Evolutionary conservation across 2,797 vertebrate genomes (phyloP), one percentile per base, ranked within the genome.

Genomic region (Myotis planiceps): DNA sequence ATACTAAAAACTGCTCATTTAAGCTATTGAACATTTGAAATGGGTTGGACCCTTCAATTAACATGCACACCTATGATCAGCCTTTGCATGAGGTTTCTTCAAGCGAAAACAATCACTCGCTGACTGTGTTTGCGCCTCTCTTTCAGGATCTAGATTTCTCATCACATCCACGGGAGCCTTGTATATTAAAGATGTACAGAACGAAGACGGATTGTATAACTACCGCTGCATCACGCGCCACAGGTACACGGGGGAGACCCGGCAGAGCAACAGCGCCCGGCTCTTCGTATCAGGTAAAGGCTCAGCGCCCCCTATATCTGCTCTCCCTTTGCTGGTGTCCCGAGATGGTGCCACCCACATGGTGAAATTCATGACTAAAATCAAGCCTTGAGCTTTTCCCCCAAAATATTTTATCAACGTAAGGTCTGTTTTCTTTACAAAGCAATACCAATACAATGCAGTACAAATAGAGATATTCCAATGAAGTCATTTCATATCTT

Each of bases 151-250:
- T 99, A 99, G 99, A 99, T 99, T 99, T 99, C 99, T 99, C 99
- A 99, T 99, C 98, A 99, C 99, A 99, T 99, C 99, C 99, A 99
- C 99, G 90, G 99, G 99, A 99, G 99, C 99, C 99, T 99, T 99
- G 99, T 99, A 99, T 98, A 99, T 99, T 99, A 98, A 99, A 99
- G 99, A 99, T 95, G 99, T 99, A 98, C 99, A 99, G 99, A 99
- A 99, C 95, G 99, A 99, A 98, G 99, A 99, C 83, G 99, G 99
- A 91, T 98, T 99, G 98, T 99, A 99, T 98, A 99, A 99, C 98
- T 99, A 99, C 97, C 99, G 99, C 98, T 99, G 99, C 97, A 99
- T 99, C 98, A 99, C 99, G 5, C 99, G 99, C 97, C 99, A 99
- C 98, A 99, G 99, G 97, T 99, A 99, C 99, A 99, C 99, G 0